phyloP scores from a whole-genome alignment of 2,888 invertebrate genomes.

The Malthinus flaveolus region DNA sequence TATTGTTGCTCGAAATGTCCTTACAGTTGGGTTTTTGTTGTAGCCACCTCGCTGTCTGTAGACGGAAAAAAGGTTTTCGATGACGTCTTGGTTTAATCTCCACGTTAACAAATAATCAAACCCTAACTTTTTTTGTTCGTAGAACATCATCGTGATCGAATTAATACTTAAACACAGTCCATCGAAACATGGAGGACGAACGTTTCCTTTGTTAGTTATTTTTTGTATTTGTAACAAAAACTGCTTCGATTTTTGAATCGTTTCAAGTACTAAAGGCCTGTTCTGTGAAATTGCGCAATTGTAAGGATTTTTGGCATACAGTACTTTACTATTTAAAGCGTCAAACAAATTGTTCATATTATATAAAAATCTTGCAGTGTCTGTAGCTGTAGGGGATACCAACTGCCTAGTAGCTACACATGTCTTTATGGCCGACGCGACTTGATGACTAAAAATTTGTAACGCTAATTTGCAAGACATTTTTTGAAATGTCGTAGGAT shows the following conservation, averaged over 20 bases:
- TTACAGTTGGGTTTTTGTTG: neutral
- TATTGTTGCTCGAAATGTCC: neutral
- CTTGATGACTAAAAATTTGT: conserved; percentile 11
- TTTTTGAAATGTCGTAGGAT: conserved; percentile 13
- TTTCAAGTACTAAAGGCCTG: no score
- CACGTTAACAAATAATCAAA: neutral
- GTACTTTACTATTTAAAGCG: conserved; percentile 4
- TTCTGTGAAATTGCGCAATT: neutral
- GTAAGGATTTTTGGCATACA: conserved; percentile 7
- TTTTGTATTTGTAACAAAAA: neutral
- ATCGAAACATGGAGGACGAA: neutral
- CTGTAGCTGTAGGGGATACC: conserved; percentile 2
- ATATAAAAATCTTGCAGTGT: conserved; percentile 12
- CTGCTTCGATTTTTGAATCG: neutral
- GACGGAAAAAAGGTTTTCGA: neutral
- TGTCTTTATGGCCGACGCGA: conserved; percentile 7
- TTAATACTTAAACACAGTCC: neutral
- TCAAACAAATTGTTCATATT: conserved; percentile 15
- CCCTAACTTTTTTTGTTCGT: neutral
- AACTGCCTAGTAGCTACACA: conserved; percentile 7
- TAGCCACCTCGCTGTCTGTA: neutral
- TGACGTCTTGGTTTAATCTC: neutral
- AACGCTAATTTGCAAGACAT: conserved; percentile 17
- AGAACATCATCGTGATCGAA: no score
- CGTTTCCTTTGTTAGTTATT: neutral